Percentiles rank a stretch among this genome's conserved stretches.
phyloP scores from a whole-genome alignment of 2,888 invertebrate species.

The Graphium colonna region DNA sequence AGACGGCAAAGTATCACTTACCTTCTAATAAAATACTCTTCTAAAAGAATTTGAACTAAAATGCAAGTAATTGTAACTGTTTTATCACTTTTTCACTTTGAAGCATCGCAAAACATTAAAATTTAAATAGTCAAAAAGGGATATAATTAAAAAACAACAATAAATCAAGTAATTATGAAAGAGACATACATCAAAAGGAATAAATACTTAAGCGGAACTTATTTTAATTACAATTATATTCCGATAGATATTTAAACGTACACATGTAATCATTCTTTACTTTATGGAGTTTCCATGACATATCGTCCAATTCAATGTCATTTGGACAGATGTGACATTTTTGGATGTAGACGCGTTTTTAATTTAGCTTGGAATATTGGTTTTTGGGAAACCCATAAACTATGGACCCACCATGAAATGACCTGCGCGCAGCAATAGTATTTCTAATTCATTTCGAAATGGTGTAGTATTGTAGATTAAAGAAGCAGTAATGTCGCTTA shows the following conservation, averaged over 20 bases:
- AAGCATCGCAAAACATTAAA: background rate
- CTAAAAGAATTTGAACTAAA: background rate
- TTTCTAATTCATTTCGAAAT: no score
- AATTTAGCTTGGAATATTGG: no score
- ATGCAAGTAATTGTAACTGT: conserved; percentile 3
- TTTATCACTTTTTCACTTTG: conserved; percentile 15
- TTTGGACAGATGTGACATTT: background rate
- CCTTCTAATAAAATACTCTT: conserved; percentile 1
- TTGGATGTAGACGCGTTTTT: no score
- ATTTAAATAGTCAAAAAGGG: background rate
- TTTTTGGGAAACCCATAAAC: no score
- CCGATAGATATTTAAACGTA: background rate
- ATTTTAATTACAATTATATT: background rate
- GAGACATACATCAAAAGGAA: background rate
- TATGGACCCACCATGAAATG: no score
- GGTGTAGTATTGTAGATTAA: no score
- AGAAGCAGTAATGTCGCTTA: no score
- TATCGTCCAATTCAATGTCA: conserved; percentile 1
- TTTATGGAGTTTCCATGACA: conserved; percentile 6
- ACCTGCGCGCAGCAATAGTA: no score
- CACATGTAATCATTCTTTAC: conserved; percentile 1
- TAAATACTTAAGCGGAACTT: background rate
- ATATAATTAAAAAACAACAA: background rate
- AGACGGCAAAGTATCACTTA: conserved; percentile 4
- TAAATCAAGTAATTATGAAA: background rate